Evolutionary conservation across 2,113 vertebrate genomes (phyloP).

Genomic region (Coptodon rendalli): DNA sequence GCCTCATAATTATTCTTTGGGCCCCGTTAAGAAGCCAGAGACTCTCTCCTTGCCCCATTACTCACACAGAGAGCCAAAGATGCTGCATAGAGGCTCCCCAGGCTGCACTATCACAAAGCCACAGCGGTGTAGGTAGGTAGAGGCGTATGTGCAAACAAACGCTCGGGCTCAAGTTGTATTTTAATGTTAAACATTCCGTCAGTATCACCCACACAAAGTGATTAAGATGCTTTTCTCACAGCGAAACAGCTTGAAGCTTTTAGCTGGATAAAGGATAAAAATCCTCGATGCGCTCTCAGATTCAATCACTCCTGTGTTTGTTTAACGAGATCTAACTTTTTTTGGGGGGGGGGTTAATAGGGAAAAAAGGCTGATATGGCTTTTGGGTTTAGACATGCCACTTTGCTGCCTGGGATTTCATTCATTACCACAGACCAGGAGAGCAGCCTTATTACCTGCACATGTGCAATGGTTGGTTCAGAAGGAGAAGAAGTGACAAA

Average conservation of each 20-base stretch:
- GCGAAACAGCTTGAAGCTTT: not conserved
- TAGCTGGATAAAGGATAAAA: not conserved
- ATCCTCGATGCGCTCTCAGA: not conserved
- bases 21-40: constrained; percentile 46
- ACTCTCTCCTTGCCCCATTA: constrained; percentile 44
- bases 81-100: constrained; percentile 19
- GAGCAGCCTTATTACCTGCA: not conserved
- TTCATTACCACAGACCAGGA: not conserved
- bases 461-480: not conserved
- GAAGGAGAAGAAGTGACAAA: not conserved
- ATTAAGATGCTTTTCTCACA: not conserved
- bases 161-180: not conserved
- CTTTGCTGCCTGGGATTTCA: not conserved
- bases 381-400: not conserved
- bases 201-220: not conserved
- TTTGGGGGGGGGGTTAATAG: not conserved
- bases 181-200: not conserved
- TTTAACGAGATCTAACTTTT: not conserved
- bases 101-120: constrained; percentile 3
- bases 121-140: not conserved
- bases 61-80: constrained; percentile 53
- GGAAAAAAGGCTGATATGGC: not conserved
- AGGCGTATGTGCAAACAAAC: not conserved
- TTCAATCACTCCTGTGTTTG: not conserved
- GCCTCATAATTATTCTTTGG: constrained; percentile 63